Evolutionary conservation across 2,113 vertebrate species (phyloP).

Genomic region (Neodontobutis hainanensis): DNA sequence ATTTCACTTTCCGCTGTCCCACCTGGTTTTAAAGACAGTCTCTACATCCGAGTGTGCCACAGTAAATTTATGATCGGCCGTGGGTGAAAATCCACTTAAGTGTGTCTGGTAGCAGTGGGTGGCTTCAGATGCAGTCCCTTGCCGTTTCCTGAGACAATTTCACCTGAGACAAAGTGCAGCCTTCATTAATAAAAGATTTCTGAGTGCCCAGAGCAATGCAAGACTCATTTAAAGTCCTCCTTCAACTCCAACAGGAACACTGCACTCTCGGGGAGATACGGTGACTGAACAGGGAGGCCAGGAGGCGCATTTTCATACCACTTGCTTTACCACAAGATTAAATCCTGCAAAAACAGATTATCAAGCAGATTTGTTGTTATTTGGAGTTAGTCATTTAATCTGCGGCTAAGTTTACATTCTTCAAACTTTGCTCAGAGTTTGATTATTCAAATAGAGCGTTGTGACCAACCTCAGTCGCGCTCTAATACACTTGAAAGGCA

Average conservation of each 20-base stretch:
- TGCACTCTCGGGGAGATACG: conserved; percentile 22
- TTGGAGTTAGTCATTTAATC: conserved; percentile 22
- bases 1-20: conserved; percentile 34
- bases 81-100: conserved; percentile 54
- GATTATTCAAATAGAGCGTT: conserved; percentile 2
- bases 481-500: conserved; percentile 58
- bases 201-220: conserved; percentile 44
- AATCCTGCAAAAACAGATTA: conserved; percentile 9
- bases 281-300: not conserved
- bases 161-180: conserved; percentile 61
- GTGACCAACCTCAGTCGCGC: conserved; percentile 50
- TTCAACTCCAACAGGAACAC: conserved; percentile 34
- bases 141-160: conserved; percentile 44
- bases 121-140: conserved; percentile 41
- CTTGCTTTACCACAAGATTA: conserved; percentile 25
- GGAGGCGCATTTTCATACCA: conserved; percentile 27
- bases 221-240: conserved; percentile 55
- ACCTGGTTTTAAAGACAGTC: conserved; percentile 33
- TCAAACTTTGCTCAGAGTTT: not conserved
- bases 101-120: conserved; percentile 38
- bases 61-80: conserved; percentile 33
- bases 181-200: conserved; percentile 74
- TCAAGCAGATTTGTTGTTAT: conserved; percentile 20
- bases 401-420: no score
- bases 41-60: conserved; percentile 29